Conservation (phyloP, 92 coral and sea anemone species). For the Metridium senile region DNA sequence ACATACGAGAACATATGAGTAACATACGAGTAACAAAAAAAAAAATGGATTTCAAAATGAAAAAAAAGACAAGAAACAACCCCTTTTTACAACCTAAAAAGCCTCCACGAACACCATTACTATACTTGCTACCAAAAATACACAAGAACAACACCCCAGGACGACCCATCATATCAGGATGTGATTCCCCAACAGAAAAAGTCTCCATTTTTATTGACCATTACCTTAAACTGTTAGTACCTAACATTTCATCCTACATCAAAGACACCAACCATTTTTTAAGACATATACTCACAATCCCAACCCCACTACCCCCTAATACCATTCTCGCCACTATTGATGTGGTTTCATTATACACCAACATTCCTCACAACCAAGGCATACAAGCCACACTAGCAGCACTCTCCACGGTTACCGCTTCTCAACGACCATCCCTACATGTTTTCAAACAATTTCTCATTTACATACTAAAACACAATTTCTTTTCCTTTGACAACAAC, state of each 20-base stretch:
- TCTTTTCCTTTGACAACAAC: conserved; percentile 34
- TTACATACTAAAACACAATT: conserved; percentile 41
- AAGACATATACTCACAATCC: conserved; percentile 4
- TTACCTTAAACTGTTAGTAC: conserved; percentile 52
- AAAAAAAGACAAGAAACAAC: too few species aligned
- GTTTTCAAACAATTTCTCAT: too few species aligned
- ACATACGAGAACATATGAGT: too few species aligned
- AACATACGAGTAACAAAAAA: too few species aligned
- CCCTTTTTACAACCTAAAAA: conserved; percentile 1
- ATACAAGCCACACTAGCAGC: conserved; percentile 23
- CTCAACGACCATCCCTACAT: conserved; percentile 11
- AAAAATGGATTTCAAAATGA: too few species aligned
- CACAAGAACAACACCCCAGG: conserved; percentile 52
- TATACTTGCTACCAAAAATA: conserved; percentile 44
- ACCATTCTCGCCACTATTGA: conserved; percentile 13
- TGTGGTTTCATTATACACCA: too few species aligned
- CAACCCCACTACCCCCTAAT: conserved; percentile 17
- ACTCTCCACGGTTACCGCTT: conserved; percentile 3
- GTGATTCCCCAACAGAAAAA: too few species aligned
- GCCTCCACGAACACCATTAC: conserved; percentile 20
- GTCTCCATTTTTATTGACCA: too few species aligned
- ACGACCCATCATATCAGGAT: too few species aligned
- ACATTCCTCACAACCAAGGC: conserved; percentile 41
- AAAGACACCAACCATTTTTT: conserved; percentile 34
- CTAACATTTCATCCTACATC: conserved; percentile 40